Base-by-base conservation (phyloP, 2,888 invertebrate genomes). In the Agriopis marginaria region DNA sequence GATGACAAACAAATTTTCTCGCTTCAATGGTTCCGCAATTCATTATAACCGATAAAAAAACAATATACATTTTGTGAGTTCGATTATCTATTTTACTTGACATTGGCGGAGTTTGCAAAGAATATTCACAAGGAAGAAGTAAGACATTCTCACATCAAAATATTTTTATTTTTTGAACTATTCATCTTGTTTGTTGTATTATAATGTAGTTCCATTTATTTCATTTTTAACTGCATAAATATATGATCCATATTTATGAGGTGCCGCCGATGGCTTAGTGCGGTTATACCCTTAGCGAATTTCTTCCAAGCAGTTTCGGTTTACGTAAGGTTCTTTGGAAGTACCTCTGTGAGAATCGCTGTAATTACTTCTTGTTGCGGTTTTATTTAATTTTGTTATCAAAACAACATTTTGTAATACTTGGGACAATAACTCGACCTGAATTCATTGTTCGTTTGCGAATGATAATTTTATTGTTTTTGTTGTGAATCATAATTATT, bases 311-410 rank as follows among this genome's bases (percentile, higher is more conserved):
- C 82, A 44, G 59, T 68, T 59, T 65, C 51, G 47, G 81, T 85
- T 93, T 92, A 92, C 88, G 89, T 91, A 92, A 92, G 82, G 81
- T 82, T 83, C 82, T 66, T 64, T 66, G 32, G 66, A 66, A 66
- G n/a, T 79, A 79, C 77, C 75, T 79, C 84, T 89, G 89, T 91
- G 92, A 89, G 91, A 92, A 92, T 86, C 75, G 82, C 81, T 80
- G 87, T 91, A 90, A 92, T 90, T 91, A 80, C 84, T 79, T 76
- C 84, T 88, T 89, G 87, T 88, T 79, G 78, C 80, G 74, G 82
- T 76, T 84, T 83, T 83, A 84, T 87, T 87, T 82, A 81, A 83
- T 85, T 82, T 84, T 86, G 87, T 86, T 89, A 89, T 89, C 86
- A 84, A 86, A 84, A 85, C 82, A 79, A 83, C 83, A 84, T 87